A percentile compares a stretch with the other conserved stretches of the same genome.
Conservation (phyloP, 2,113 vertebrate species). For the Periophthalmus modestus region DNA sequence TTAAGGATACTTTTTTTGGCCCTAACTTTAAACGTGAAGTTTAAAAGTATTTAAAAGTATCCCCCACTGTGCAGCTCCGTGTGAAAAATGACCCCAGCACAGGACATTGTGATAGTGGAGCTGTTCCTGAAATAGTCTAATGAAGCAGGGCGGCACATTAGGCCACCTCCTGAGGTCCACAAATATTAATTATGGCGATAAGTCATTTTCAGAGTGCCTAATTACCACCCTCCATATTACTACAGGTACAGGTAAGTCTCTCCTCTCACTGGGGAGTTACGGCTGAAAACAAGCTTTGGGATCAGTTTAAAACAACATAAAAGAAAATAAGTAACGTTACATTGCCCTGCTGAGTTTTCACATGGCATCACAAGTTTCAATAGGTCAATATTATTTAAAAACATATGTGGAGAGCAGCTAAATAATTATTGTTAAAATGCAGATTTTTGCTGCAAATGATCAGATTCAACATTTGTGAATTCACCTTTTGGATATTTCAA, state of each 20-base stretch:
- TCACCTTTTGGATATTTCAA: too few relatives aligned
- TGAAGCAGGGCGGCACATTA: slow-evolving; percentile 23
- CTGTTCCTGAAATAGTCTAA: slow-evolving; percentile 37
- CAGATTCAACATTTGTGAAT: too few relatives aligned
- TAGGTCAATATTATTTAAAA: too few relatives aligned
- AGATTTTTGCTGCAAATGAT: too few relatives aligned
- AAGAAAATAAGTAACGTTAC: slow-evolving; percentile 5
- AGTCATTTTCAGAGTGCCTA: slow-evolving; percentile 50
- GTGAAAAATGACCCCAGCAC: background rate
- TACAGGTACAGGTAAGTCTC: slow-evolving; percentile 14
- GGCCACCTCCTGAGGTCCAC: slow-evolving; percentile 33
- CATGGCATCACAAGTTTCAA: too few relatives aligned
- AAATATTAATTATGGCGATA: slow-evolving; percentile 62
- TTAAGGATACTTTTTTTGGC: background rate
- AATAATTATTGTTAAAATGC: too few relatives aligned
- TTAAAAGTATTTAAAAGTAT: background rate
- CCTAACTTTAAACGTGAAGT: background rate
- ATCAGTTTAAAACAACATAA: slow-evolving; percentile 20
- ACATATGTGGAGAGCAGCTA: too few relatives aligned
- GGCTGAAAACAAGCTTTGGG: slow-evolving; percentile 10
- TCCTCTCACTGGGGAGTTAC: slow-evolving; percentile 16
- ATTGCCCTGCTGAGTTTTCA: background rate
- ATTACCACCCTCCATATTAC: slow-evolving; percentile 39
- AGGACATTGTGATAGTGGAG: background rate
- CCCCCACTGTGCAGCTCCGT: background rate